Percentiles rank a stretch among this genome's conserved stretches.
Evolutionary conservation across 1,140 invertebrate species (phyloP).

Genomic region (Drosophila eugracilis): DNA sequence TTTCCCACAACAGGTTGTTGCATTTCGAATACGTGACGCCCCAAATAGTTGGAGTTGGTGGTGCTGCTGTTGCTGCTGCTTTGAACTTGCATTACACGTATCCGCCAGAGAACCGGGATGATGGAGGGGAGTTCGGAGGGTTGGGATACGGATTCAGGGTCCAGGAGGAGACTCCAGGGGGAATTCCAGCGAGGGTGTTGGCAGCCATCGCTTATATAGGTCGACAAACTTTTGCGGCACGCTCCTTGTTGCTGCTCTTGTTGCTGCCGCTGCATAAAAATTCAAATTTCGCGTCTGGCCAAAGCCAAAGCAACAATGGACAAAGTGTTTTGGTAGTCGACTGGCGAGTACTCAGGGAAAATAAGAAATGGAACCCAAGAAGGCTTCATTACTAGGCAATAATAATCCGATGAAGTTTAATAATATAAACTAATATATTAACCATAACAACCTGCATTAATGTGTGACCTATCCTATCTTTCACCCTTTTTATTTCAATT

Average conservation of each 20-base stretch:
- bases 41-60: slow-evolving; percentile 70
- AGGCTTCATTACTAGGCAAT: no score
- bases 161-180: slow-evolving; percentile 10
- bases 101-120: slow-evolving; percentile 34
- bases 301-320: slow-evolving; percentile 33
- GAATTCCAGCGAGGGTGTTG: slow-evolving; percentile 25
- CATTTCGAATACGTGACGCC: slow-evolving; percentile 76
- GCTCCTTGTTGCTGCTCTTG: slow-evolving; percentile 52
- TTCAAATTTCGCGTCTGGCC: slow-evolving; percentile 76
- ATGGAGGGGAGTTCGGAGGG: no score
- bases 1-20: slow-evolving; percentile 78
- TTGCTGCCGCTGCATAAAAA: slow-evolving; percentile 70
- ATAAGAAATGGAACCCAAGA: no score
- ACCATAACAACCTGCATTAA: no score
- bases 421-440: no score
- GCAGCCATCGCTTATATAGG: slow-evolving; percentile 72
- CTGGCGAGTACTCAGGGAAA: slow-evolving; percentile 8
- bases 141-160: background rate
- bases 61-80: slow-evolving; percentile 47
- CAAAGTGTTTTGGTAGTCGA: slow-evolving; percentile 1
- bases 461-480: background rate
- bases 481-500: background rate
- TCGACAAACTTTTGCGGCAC: slow-evolving; percentile 81
- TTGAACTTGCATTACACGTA: slow-evolving; percentile 82
- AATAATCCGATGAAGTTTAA: no score